Evolutionary conservation across 2,888 invertebrate genomes (phyloP).

Genomic region (Ellobium chinense): DNA sequence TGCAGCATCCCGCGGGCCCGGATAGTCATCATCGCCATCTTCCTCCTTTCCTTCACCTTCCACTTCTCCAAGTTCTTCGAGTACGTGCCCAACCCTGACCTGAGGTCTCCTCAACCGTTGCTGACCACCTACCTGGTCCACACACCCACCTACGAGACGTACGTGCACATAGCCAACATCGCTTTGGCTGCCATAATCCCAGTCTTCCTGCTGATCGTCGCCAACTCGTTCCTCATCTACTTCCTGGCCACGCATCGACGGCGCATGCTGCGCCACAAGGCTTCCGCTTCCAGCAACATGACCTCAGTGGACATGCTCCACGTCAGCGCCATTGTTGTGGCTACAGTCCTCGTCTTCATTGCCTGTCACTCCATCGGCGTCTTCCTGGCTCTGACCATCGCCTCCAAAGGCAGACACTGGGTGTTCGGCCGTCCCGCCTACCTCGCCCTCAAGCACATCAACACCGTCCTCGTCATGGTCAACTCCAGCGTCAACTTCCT

Average conservation of each 20-base stretch:
- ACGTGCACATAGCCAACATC: constrained; percentile 55
- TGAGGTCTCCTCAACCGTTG: constrained; percentile 21
- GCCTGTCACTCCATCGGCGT: constrained; percentile 57
- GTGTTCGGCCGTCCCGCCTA: constrained; percentile 48
- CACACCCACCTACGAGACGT: constrained; percentile 52
- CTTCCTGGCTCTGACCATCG: constrained; percentile 55
- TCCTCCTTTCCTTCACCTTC: constrained; percentile 54
- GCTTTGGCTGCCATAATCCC: constrained; percentile 56
- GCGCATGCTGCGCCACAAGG: constrained; percentile 53
- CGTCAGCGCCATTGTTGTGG: constrained; percentile 55
- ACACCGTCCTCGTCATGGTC: constrained; percentile 54
- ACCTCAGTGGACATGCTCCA: constrained; percentile 57
- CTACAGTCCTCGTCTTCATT: constrained; percentile 57
- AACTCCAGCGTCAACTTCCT: constrained; percentile 61
- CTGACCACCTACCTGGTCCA: constrained; percentile 48
- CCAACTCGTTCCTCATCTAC: constrained; percentile 58
- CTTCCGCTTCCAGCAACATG: constrained; percentile 42
- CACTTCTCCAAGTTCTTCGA: constrained; percentile 60
- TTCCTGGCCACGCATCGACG: constrained; percentile 55
- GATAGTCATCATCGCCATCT: constrained; percentile 54
- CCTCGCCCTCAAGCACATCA: constrained; percentile 52
- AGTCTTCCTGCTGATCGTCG: constrained; percentile 53
- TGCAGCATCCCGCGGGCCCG: constrained; percentile 58
- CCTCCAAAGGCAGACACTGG: constrained; percentile 51
- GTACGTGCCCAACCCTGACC: constrained; percentile 54